Percentiles rank a stretch among this genome's conserved stretches.
Conservation (phyloP, 64 coral and sea anemone genomes). For the Astreopora myriophthalma region DNA sequence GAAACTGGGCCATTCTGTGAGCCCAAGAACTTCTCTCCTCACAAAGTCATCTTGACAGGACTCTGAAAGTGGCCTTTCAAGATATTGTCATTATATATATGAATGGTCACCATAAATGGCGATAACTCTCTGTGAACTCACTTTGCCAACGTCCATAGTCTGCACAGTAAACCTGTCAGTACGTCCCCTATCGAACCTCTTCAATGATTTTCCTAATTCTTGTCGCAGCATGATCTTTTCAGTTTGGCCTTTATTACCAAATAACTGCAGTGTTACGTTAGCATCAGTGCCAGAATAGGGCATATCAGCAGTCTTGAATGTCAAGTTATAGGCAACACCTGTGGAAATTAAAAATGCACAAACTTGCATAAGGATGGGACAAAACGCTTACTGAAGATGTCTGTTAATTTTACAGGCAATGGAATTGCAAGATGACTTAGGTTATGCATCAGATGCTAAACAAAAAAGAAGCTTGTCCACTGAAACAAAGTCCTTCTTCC, state of each 20-base stretch:
- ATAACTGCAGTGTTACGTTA: slow-evolving; percentile 87
- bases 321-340: slow-evolving; percentile 78
- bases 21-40: too few species aligned
- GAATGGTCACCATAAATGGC: too few species aligned
- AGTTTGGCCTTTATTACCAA: slow-evolving; percentile 83
- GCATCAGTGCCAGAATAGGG: slow-evolving; percentile 87
- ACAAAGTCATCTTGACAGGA: too few species aligned
- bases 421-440: too few species aligned
- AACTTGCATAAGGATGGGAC: neutral
- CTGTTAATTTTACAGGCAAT: too few species aligned
- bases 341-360: neutral
- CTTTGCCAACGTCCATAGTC: slow-evolving; percentile 91
- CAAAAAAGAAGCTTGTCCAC: too few species aligned
- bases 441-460: too few species aligned
- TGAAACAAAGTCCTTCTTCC: too few species aligned
- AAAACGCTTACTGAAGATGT: too few species aligned
- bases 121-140: neutral
- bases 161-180: slow-evolving; percentile 87
- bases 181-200: slow-evolving; percentile 82
- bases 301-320: slow-evolving; percentile 90
- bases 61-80: too few species aligned
- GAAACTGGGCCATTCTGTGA: too few species aligned
- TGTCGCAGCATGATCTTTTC: slow-evolving; percentile 93
- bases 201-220: slow-evolving; percentile 62
- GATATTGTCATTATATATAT: too few species aligned